Percentiles rank a stretch among this genome's conserved stretches.
These are phyloP conservation scores for Corella eumyota DNA, from an alignment of 23 tunicate species.

Conservation along the genomic window DNA sequence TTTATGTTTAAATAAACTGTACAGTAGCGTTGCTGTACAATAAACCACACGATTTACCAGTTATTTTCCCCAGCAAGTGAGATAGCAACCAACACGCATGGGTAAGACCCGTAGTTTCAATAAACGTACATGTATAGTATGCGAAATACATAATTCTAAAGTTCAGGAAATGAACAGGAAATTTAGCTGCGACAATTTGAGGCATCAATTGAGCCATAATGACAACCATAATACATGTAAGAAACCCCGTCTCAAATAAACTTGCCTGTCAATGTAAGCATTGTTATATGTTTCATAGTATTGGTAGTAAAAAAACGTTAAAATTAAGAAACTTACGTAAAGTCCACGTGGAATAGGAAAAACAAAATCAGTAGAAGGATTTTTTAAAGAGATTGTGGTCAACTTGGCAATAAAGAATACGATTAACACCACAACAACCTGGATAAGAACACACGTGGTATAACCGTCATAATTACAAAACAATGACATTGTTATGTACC, in stretches of 20 bases:
- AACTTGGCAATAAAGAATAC: conserved; percentile 69
- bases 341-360: conserved; percentile 61
- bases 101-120: conserved; percentile 55
- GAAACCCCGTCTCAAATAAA: conserved; percentile 49
- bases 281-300: background rate
- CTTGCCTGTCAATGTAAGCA: conserved; percentile 13
- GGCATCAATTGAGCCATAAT: conserved; percentile 69
- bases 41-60: too few species aligned
- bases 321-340: conserved; percentile 29
- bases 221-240: conserved; percentile 60
- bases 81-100: conserved; percentile 76
- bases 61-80: conserved; percentile 37
- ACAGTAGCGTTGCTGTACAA: too few species aligned
- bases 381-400: conserved; percentile 29
- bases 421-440: conserved; percentile 62
- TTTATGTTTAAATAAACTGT: too few species aligned
- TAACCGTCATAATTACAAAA: background rate
- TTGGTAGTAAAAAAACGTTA: background rate
- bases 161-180: conserved; percentile 66
- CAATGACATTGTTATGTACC: conserved; percentile 8
- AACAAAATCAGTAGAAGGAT: conserved; percentile 35
- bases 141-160: conserved; percentile 37
- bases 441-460: background rate
- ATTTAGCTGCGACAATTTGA: conserved; percentile 71
- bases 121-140: conserved; percentile 43